A percentile compares a stretch with the other conserved stretches of the same genome.
These are phyloP conservation scores for Cantharis rufa DNA, from an alignment of 2,888 invertebrate species.

Conservation along the genomic window DNA sequence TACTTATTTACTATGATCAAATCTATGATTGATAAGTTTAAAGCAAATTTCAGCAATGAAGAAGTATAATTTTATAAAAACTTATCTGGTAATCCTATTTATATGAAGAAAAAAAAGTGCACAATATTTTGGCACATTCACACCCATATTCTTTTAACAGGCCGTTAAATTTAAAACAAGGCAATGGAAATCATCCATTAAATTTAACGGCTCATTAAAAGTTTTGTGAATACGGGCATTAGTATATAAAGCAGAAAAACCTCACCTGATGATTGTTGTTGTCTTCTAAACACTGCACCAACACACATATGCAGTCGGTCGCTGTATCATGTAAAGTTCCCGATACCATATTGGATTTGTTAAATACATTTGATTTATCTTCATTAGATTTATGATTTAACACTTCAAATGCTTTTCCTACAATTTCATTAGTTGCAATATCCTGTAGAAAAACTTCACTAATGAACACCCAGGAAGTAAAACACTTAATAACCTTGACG, in stretches of 20 bases:
- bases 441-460: conserved; percentile 78
- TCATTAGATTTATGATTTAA: conserved; percentile 52
- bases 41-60: too few species aligned
- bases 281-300: conserved; percentile 81
- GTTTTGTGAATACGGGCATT: too few species aligned
- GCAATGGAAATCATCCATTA: too few species aligned
- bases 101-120: too few species aligned
- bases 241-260: neutral
- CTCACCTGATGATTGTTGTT: conserved; percentile 63
- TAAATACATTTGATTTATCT: conserved; percentile 39
- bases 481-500: conserved; percentile 78
- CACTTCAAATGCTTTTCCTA: conserved; percentile 74
- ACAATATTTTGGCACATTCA: neutral
- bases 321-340: conserved; percentile 81
- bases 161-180: too few species aligned
- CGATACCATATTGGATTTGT: conserved; percentile 27
- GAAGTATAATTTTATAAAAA: too few species aligned
- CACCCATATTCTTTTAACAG: too few species aligned
- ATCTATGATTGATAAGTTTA: too few species aligned
- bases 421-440: conserved; percentile 73
- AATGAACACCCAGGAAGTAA: conserved; percentile 90
- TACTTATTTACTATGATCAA: too few species aligned
- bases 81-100: too few species aligned
- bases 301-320: conserved; percentile 85
- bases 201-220: too few species aligned